Evolutionary conservation across 2,888 invertebrate genomes (phyloP).

Genomic region (Mythimna loreyi): DNA sequence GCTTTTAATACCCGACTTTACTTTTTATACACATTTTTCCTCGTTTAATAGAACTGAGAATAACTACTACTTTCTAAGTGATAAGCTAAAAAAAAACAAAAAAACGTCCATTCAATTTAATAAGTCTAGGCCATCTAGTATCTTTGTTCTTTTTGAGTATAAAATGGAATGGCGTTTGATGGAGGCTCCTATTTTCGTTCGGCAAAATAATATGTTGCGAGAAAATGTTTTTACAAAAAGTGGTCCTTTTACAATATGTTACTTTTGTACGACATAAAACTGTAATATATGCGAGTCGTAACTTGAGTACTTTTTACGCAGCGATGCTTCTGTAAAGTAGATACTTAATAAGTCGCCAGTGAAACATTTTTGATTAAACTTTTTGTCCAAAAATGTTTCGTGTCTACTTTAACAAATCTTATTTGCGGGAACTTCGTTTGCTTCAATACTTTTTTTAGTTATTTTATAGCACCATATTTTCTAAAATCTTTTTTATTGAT

Average conservation of each 20-base stretch:
- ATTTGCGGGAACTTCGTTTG: background rate
- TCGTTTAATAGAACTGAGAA: constrained; percentile 16
- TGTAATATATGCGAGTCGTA: constrained; percentile 13
- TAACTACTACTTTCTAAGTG: constrained; percentile 24
- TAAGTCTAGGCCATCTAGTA: constrained; percentile 27
- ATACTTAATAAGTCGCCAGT: background rate
- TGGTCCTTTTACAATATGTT: constrained; percentile 11
- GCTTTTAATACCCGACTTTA: constrained; percentile 17
- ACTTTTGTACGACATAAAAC: constrained; percentile 19
- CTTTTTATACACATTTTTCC: constrained; percentile 37
- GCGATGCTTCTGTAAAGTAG: constrained; percentile 2
- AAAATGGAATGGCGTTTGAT: constrained; percentile 28
- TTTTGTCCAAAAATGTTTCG: background rate
- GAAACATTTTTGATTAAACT: constrained; percentile 4
- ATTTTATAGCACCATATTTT: background rate
- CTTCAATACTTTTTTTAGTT: background rate
- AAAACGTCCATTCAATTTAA: constrained; percentile 21
- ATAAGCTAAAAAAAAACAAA: constrained; percentile 1
- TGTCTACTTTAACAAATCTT: background rate
- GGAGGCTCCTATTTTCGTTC: constrained; percentile 17
- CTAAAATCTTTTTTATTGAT: no score
- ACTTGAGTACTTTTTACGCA: constrained; percentile 29
- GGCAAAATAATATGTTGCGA: constrained; percentile 19
- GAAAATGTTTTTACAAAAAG: constrained; percentile 35
- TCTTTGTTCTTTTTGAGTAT: constrained; percentile 27